Evolutionary conservation across 2,113 vertebrate genomes (phyloP).

Genomic region (Serinus canaria): DNA sequence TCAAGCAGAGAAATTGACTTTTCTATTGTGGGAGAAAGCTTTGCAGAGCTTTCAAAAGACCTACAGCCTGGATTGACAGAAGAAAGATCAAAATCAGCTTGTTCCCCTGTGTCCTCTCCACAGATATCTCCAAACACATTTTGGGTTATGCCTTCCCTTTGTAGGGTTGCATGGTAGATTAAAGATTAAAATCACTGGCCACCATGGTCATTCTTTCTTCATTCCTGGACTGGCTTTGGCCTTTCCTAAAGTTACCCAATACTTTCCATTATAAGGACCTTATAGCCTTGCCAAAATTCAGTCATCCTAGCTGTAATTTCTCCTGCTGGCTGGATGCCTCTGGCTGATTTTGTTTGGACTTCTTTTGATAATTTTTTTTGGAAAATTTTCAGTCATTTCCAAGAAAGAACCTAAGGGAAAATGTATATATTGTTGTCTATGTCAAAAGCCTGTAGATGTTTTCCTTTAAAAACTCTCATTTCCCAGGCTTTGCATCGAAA

Average conservation of each 20-base stretch:
- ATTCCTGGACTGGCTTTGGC: slow-evolving; percentile 24
- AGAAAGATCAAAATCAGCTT: not conserved
- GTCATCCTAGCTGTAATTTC: slow-evolving; percentile 43
- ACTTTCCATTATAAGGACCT: slow-evolving; percentile 50
- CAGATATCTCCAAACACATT: not conserved
- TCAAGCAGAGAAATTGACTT: not conserved
- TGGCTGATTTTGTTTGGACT: slow-evolving; percentile 40
- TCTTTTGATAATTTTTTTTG: slow-evolving; percentile 23
- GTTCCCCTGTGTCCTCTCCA: not conserved
- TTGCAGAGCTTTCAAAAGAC: not conserved
- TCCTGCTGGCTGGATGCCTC: slow-evolving; percentile 31
- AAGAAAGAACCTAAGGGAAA: slow-evolving; percentile 33
- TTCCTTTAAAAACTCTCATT: not conserved
- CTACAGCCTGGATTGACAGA: not conserved
- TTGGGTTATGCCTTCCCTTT: not conserved
- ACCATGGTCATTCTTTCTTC: slow-evolving; percentile 21
- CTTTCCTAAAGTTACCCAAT: slow-evolving; percentile 45
- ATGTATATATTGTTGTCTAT: slow-evolving; percentile 34
- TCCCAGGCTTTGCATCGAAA: not conserved
- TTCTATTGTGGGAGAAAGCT: not conserved
- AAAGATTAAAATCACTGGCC: slow-evolving; percentile 16
- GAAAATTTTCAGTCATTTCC: slow-evolving; percentile 29
- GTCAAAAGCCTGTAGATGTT: not conserved
- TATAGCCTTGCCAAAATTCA: slow-evolving; percentile 27
- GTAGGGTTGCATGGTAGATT: not conserved